Conservation (phyloP, 2,888 invertebrate species). For the Himalopsyche kuldschensis region DNA sequence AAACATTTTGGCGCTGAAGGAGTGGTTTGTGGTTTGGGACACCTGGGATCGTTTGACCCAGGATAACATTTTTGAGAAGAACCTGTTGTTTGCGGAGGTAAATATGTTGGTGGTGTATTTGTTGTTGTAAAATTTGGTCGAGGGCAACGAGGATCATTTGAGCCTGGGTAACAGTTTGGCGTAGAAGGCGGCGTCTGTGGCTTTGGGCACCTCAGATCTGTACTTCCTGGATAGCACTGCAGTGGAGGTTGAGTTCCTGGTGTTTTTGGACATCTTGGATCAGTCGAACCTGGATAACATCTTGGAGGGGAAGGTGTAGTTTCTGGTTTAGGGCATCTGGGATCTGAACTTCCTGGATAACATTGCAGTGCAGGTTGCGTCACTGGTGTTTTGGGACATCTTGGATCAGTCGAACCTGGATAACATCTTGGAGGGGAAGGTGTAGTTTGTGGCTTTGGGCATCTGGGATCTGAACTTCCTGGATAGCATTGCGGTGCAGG, state of each 20-base stretch:
- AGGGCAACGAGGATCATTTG: conserved; percentile 31
- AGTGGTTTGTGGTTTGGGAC: conserved; percentile 43
- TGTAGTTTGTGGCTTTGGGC: conserved; percentile 38
- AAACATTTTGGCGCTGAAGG: conserved; percentile 43
- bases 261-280: conserved; percentile 46
- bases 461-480: conserved; percentile 43
- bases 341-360: conserved; percentile 44
- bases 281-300: conserved; percentile 46
- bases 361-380: conserved; percentile 41
- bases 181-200: conserved; percentile 22
- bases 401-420: conserved; percentile 47
- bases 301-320: conserved; percentile 42
- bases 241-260: conserved; percentile 40
- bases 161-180: conserved; percentile 44
- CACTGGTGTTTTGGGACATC: conserved; percentile 45
- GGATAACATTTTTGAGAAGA: conserved; percentile 43
- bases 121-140: conserved; percentile 39
- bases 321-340: conserved; percentile 41
- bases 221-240: conserved; percentile 44
- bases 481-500: conserved; percentile 44
- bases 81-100: conserved; percentile 36
- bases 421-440: conserved; percentile 43
- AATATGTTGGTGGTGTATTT: conserved; percentile 42
- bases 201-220: conserved; percentile 43
- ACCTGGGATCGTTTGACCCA: conserved; percentile 43